Conservation (phyloP, 1,140 invertebrate genomes). For the Brachionus plicatilis region DNA sequence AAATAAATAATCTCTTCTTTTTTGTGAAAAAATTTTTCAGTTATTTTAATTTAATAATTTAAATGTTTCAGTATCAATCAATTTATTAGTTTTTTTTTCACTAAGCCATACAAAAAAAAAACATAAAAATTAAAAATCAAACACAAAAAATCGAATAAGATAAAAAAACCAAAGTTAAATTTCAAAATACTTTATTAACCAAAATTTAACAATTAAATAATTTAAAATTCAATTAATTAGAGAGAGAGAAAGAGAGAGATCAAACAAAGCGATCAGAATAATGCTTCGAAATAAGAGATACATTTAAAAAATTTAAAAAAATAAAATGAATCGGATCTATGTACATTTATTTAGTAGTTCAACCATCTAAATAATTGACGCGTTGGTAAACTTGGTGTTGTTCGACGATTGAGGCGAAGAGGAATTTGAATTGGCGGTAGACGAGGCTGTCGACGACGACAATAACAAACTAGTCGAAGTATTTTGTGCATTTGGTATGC, state of each 20-base stretch:
- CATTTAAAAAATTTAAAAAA: neutral
- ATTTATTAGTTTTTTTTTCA: too few species aligned
- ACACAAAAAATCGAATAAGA: neutral
- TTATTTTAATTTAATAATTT: too few species aligned
- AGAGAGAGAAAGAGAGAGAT: neutral
- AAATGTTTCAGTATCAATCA: too few species aligned
- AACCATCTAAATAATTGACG: slow-evolving; percentile 8
- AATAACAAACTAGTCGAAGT: slow-evolving; percentile 6
- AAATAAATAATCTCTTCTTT: too few species aligned
- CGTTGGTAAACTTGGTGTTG: slow-evolving; percentile 19
- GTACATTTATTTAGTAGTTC: neutral
- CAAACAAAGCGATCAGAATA: neutral
- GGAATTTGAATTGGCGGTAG: neutral
- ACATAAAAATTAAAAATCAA: too few species aligned
- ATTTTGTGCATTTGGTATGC: neutral
- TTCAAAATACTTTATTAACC: neutral
- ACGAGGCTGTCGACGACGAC: neutral
- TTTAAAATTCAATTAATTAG: neutral
- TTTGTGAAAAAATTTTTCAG: too few species aligned
- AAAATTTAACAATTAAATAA: slow-evolving; percentile 15
- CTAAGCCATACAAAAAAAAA: too few species aligned
- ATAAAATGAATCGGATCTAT: slow-evolving; percentile 8
- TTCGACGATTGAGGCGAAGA: slow-evolving; percentile 20
- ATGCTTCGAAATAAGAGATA: neutral
- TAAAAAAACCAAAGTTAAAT: neutral